Conservation (phyloP, 1,140 invertebrate species). For the Penaeus japonicus region DNA sequence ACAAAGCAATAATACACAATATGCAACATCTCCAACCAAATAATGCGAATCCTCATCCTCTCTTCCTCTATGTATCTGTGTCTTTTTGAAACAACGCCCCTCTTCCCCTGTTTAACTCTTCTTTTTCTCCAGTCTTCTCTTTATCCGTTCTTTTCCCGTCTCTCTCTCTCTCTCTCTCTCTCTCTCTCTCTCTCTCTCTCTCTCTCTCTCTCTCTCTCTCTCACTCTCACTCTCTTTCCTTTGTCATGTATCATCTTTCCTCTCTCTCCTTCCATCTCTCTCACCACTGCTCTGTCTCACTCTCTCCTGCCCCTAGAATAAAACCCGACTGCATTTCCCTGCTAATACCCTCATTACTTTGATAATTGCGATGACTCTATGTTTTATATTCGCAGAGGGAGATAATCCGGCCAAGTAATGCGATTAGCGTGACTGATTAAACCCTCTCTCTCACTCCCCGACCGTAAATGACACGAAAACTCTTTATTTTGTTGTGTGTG, state of each 20-base stretch:
- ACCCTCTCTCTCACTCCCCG: conserved; percentile 33
- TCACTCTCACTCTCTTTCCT: not conserved
- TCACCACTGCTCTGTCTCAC: not conserved
- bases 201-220: not conserved
- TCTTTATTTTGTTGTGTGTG: not conserved
- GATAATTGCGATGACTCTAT: conserved; percentile 54
- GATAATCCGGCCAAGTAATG: conserved; percentile 52
- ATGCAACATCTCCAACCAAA: too few species aligned
- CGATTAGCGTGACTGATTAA: conserved; percentile 52
- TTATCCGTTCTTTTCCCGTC: not conserved
- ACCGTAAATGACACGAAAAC: conserved; percentile 6
- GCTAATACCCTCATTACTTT: conserved; percentile 54
- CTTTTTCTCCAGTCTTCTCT: not conserved
- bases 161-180: not conserved
- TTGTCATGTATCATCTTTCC: not conserved
- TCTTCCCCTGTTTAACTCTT: not conserved
- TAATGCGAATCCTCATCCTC: too few species aligned
- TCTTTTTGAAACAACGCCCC: not conserved
- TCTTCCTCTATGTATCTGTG: not conserved
- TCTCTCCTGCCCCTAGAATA: conserved; percentile 31
- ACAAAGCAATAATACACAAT: too few species aligned
- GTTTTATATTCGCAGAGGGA: conserved; percentile 56
- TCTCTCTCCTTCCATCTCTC: not conserved
- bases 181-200: not conserved
- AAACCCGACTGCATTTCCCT: conserved; percentile 48